phyloP scores from a whole-genome alignment of 2,113 vertebrate genomes.

The Cynopterus brachyotis region DNA sequence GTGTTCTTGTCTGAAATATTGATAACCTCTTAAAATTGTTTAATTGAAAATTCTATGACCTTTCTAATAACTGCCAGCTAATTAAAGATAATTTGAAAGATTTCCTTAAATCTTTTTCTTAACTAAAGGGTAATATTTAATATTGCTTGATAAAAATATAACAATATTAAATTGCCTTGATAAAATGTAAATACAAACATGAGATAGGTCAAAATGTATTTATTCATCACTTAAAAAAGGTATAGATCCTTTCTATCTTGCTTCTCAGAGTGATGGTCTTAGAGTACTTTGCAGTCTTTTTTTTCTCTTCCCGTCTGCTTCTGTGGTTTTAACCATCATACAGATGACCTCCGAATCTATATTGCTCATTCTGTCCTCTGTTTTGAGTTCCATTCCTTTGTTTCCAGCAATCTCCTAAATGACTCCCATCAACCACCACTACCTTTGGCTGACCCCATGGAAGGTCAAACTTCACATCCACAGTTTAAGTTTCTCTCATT shows the following conservation, averaged over 20 bases:
- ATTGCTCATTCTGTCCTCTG: not conserved
- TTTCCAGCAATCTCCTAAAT: not conserved
- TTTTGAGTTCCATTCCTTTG: not conserved
- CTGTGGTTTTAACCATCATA: not conserved
- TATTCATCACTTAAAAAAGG: not conserved
- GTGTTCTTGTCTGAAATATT: not conserved
- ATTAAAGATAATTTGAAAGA: constrained; percentile 29
- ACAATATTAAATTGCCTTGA: not conserved
- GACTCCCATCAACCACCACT: not conserved
- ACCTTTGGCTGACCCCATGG: not conserved
- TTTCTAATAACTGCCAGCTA: constrained; percentile 7
- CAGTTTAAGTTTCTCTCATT: not conserved
- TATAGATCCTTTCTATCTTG: not conserved
- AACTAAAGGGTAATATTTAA: constrained; percentile 26
- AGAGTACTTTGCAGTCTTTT: not conserved
- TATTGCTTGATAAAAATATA: not conserved
- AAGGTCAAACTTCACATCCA: not conserved
- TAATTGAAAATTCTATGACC: constrained; percentile 15
- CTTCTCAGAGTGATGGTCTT: not conserved
- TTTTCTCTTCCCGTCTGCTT: not conserved
- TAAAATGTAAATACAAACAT: not conserved
- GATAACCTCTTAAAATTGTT: constrained; percentile 34
- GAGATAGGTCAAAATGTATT: not conserved
- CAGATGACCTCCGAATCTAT: not conserved
- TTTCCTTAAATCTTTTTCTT: constrained; percentile 19